phyloP scores from a whole-genome alignment of 2,113 vertebrate species.

The Leucosticte australis region DNA sequence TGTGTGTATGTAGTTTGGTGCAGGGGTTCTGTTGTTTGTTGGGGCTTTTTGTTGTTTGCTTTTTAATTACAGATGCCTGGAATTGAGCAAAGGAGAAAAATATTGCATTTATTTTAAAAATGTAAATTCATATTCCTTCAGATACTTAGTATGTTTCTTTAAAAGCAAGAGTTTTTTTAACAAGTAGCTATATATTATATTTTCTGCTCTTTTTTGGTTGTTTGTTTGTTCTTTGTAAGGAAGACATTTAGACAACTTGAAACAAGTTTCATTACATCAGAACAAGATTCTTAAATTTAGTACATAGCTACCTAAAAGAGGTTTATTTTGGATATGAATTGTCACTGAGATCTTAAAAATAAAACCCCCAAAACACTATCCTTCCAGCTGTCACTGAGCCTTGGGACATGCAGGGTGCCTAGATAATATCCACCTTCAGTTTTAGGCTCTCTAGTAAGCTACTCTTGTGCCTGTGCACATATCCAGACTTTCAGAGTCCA shows the following conservation, averaged over 20 bases:
- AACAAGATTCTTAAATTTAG: neutral
- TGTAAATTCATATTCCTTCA: neutral
- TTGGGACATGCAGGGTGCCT: neutral
- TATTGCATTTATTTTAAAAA: neutral
- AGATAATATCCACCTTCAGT: neutral
- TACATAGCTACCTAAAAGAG: neutral
- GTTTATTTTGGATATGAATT: neutral
- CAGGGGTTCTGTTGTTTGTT: neutral
- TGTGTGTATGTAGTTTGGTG: neutral
- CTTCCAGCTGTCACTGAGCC: neutral
- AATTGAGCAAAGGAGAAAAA: neutral
- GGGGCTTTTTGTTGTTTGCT: neutral
- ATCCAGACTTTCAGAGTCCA: neutral
- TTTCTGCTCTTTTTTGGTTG: neutral
- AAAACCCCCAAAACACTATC: neutral
- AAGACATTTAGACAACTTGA: neutral
- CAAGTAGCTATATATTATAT: neutral
- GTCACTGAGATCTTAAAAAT: neutral
- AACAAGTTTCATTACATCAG: neutral
- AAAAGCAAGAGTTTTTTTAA: neutral
- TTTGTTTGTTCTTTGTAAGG: neutral
- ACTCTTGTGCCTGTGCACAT: neutral
- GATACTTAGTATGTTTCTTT: neutral
- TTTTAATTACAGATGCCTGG: neutral
- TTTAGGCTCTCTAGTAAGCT: neutral